Percentiles rank a stretch among this genome's conserved stretches.
Conservation (phyloP, 2,797 vertebrate species). For the Myotis pilosus region DNA sequence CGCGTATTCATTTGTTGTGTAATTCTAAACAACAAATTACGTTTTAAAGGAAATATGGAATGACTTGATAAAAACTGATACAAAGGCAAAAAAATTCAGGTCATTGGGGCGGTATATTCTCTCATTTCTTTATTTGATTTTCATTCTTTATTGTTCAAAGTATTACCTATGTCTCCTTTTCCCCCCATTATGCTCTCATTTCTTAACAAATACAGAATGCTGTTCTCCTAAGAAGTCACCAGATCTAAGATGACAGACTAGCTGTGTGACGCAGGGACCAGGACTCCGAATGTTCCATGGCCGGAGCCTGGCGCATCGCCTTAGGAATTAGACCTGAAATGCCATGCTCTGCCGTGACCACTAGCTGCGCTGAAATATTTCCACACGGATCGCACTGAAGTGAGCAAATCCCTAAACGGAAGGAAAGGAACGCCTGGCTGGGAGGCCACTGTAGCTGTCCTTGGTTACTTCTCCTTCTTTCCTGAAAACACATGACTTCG, state of each 20-base stretch:
- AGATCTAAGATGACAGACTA: not conserved
- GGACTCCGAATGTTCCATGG: not conserved
- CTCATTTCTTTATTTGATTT: too few relatives aligned
- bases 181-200: not conserved
- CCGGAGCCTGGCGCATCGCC: not conserved
- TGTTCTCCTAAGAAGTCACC: not conserved
- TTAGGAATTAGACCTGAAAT: not conserved
- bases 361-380: not conserved
- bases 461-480: not conserved
- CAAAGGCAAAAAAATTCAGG: not conserved
- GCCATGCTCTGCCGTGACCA: not conserved
- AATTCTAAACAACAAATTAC: conserved; percentile 7
- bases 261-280: not conserved
- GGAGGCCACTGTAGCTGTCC: not conserved
- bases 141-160: too few relatives aligned
- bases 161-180: too few relatives aligned
- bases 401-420: not conserved
- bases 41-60: conserved; percentile 8
- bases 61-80: conserved; percentile 18
- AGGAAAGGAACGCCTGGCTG: not conserved
- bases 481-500: not conserved
- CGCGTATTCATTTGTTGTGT: not conserved
- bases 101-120: not conserved
- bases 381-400: not conserved
- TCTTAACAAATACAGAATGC: not conserved